Evolutionary conservation across 2,113 vertebrate genomes (phyloP).

Genomic region (Nycticryphes semicollaris): DNA sequence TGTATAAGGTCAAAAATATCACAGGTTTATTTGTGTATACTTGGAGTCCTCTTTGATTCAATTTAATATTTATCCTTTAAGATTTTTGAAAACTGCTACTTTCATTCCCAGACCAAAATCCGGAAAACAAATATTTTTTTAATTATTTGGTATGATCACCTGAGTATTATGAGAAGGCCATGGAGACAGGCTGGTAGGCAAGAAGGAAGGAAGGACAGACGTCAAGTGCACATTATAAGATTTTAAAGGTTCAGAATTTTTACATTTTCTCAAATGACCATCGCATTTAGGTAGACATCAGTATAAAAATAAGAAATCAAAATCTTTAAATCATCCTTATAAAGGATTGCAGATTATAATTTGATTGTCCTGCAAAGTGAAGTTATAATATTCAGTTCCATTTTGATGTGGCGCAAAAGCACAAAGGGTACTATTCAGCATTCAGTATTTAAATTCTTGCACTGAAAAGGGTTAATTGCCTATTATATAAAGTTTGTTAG

Average conservation of each 20-base stretch:
- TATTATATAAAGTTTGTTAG: constrained; percentile 65
- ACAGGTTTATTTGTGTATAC: neutral
- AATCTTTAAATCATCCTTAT: neutral
- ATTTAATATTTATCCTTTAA: neutral
- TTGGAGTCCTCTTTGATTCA: neutral
- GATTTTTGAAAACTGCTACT: neutral
- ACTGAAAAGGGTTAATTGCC: constrained; percentile 67
- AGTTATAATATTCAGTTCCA: neutral
- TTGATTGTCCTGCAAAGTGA: neutral
- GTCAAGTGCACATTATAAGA: neutral
- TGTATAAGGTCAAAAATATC: neutral
- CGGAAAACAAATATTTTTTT: neutral
- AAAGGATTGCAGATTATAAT: neutral
- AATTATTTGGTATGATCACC: neutral
- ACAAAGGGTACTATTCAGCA: neutral
- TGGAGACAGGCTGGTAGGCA: neutral
- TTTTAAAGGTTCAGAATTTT: neutral
- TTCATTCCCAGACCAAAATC: neutral
- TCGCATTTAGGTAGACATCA: neutral
- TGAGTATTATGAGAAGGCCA: neutral
- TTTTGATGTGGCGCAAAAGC: neutral
- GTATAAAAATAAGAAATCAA: neutral
- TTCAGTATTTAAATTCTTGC: neutral
- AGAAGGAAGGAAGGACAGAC: neutral
- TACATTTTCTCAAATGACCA: neutral